Percentiles rank a stretch among this genome's conserved stretches.
Conservation (phyloP, 2,888 invertebrate species). For the Leucophenga montana region DNA sequence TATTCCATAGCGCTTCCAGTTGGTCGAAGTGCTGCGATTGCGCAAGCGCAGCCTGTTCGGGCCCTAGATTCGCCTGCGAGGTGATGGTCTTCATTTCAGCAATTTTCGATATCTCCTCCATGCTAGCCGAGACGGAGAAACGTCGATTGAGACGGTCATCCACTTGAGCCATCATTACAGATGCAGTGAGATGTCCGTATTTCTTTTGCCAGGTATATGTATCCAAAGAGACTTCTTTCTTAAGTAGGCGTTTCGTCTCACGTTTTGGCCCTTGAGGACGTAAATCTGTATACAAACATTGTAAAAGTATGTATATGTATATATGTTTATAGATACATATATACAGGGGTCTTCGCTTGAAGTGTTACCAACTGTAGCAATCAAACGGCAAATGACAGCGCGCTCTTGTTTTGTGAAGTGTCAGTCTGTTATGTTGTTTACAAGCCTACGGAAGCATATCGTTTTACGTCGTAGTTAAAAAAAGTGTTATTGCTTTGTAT, state of each 20-base stretch:
- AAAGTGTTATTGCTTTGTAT: no score
- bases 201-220: conserved; percentile 92
- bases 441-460: no score
- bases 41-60: conserved; percentile 85
- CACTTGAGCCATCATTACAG: conserved; percentile 86
- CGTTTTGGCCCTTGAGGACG: conserved; percentile 84
- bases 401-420: no score
- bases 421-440: no score
- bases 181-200: conserved; percentile 87
- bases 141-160: conserved; percentile 85
- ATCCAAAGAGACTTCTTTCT: conserved; percentile 88
- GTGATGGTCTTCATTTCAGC: conserved; percentile 82
- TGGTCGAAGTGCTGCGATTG: conserved; percentile 91
- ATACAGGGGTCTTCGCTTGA: no score
- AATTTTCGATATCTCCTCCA: conserved; percentile 89
- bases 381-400: no score
- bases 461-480: no score
- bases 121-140: conserved; percentile 88
- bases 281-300: no score
- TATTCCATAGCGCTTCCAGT: conserved; percentile 88
- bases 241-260: conserved; percentile 84
- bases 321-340: no score
- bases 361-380: no score
- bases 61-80: conserved; percentile 81
- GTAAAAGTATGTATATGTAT: no score